These are phyloP conservation scores for Oryzias sinensis DNA, from an alignment of 2,797 vertebrate species.

Conservation along the genomic window DNA sequence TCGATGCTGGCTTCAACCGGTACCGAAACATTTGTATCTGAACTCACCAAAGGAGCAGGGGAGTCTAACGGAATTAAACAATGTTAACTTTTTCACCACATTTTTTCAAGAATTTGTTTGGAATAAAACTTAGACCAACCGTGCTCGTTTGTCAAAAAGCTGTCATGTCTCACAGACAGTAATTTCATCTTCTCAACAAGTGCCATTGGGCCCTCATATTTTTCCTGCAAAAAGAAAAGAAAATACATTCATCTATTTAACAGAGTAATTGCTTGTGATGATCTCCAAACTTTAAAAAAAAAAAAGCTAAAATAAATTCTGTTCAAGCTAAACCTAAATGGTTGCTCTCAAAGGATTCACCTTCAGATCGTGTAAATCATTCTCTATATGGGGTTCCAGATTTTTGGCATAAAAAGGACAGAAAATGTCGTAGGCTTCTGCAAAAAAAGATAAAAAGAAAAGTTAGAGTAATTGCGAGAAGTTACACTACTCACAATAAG, in stretches of 20 bases:
- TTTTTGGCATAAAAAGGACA: conserved; percentile 78
- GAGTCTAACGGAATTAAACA: conserved; percentile 71
- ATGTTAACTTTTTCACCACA: neutral
- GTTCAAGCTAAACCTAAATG: no score
- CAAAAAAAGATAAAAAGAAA: conserved; percentile 4
- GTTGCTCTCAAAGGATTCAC: conserved; percentile 66
- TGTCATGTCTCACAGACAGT: conserved; percentile 71
- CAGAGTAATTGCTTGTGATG: no score
- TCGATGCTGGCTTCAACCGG: conserved; percentile 77
- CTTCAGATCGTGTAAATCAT: conserved; percentile 77
- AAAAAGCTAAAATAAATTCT: no score
- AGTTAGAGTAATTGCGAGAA: neutral
- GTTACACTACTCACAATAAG: no score
- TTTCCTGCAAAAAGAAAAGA: conserved; percentile 61
- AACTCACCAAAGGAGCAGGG: conserved; percentile 85
- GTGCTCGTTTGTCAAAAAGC: conserved; percentile 71
- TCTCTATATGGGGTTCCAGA: conserved; percentile 72
- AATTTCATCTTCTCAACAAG: conserved; percentile 82
- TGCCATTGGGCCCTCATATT: conserved; percentile 73
- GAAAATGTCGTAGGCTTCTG: conserved; percentile 82
- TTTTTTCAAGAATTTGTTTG: neutral
- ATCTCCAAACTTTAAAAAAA: no score
- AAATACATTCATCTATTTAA: neutral
- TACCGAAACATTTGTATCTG: conserved; percentile 59
- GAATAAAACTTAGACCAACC: neutral